These are phyloP conservation scores for Neoseiulus cucumeris DNA, from an alignment of 1,140 invertebrate genomes.

Conservation along the genomic window DNA sequence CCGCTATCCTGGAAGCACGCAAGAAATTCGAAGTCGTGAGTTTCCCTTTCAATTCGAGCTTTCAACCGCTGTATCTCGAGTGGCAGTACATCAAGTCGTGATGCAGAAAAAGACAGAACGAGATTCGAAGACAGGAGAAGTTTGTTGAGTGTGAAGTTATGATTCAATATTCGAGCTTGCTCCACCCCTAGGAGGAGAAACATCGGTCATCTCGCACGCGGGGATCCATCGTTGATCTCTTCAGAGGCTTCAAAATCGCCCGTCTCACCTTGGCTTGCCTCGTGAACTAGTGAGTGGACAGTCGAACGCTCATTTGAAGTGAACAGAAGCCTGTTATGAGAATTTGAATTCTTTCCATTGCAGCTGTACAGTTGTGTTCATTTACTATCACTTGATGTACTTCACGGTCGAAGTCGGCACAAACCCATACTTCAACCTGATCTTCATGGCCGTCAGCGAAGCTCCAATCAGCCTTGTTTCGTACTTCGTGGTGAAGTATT, in stretches of 20 bases:
- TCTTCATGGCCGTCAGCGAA: not conserved
- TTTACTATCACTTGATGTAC: conserved; percentile 1
- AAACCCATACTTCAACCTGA: not conserved
- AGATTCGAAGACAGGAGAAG: not conserved
- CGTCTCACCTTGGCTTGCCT: not conserved
- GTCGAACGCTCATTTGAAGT: too few relatives aligned
- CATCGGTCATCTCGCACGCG: not conserved
- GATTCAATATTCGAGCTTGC: too few relatives aligned
- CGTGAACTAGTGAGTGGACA: not conserved
- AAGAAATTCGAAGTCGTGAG: not conserved
- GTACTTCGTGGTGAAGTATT: not conserved
- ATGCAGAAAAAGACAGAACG: too few relatives aligned
- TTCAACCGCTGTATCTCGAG: too few relatives aligned
- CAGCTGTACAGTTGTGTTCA: not conserved
- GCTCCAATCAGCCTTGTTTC: not conserved
- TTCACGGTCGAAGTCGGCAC: not conserved
- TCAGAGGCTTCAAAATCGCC: not conserved
- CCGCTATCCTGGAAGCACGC: not conserved
- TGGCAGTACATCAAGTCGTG: too few relatives aligned
- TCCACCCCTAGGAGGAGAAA: too few relatives aligned
- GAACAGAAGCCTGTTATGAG: too few relatives aligned
- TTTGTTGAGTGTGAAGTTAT: not conserved
- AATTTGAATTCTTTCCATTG: not conserved
- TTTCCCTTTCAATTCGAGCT: not conserved
- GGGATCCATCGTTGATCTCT: not conserved